Base-by-base conservation (phyloP, 2,888 invertebrate species). In the Tethea ocularis region DNA sequence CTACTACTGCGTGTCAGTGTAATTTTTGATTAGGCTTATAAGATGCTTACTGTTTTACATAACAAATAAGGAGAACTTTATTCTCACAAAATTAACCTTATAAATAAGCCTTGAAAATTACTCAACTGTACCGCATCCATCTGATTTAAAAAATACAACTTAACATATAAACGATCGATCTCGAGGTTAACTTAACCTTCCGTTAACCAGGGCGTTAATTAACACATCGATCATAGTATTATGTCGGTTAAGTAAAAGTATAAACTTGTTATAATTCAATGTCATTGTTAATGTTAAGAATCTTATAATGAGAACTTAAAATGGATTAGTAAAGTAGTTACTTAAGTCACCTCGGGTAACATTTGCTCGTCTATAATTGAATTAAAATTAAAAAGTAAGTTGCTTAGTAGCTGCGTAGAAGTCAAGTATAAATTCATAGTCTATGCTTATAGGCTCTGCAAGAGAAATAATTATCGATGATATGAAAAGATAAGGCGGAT, bases 161-260 rank as follows among this genome's bases (percentile, higher is more conserved):
- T 52, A 52, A 52, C 54, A 52, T 53, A 67, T 20, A 46, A 20
- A 20, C 46, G 46, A 46, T 46, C 46, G 10, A 46, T 20, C 46
- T 46, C 46, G 72, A 78, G 79, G 79, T 69, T 69, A 61, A 65
- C 68, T 71, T 75, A 79, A 81, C 75, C 77, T 75, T 68, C 66
- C 63, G 62, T 72, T 78, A 80, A 77, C 66, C 72, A 69, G 74
- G 71, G 73, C 76, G 67, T 75, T 78, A 74, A 81, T 81, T 78
- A 79, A 77, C 66, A 77, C 72, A 78, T 79, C 73, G 73, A 78
- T 82, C 80, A 77, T 66, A 59, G 24, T 56, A 63, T 57, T 60
- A 52, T 58, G 51, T 52, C 51, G 22, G 61, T 33, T 52, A 54
- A 22, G 17, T 29, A 24, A 24, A 52, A 13, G 33, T 33, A 33